These are phyloP conservation scores for Bombycilla garrulus DNA, from an alignment of 2,113 vertebrate genomes.

Conservation along the genomic window DNA sequence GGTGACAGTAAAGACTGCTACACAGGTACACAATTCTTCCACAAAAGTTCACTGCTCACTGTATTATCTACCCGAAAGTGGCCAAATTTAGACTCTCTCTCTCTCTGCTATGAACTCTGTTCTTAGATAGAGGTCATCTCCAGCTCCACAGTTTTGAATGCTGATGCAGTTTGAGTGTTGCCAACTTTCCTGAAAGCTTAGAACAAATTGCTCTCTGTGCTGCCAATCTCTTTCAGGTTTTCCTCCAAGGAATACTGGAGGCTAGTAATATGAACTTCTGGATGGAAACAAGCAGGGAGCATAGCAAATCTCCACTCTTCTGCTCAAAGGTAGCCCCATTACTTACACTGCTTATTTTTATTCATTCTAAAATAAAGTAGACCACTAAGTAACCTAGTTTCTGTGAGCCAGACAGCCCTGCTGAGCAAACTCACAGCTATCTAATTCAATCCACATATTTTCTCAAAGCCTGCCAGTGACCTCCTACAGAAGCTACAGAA, in stretches of 20 bases:
- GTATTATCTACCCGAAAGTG: not conserved
- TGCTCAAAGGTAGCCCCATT: not conserved
- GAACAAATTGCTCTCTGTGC: conserved; percentile 3
- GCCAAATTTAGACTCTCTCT: not conserved
- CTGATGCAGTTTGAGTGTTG: conserved; percentile 2
- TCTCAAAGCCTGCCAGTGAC: not conserved
- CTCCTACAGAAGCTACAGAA: not conserved
- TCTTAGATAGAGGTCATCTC: conserved; percentile 2
- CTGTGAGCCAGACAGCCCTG: not conserved
- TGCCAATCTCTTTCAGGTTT: not conserved
- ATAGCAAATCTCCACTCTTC: not conserved
- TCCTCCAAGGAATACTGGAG: conserved; percentile 23
- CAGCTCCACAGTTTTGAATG: not conserved
- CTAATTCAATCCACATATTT: not conserved
- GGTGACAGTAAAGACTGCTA: not conserved
- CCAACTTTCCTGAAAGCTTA: conserved; percentile 29
- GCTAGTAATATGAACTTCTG: not conserved
- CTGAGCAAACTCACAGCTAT: not conserved
- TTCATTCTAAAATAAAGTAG: not conserved
- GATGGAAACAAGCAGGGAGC: not conserved
- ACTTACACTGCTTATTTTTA: not conserved
- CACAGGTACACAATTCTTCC: not conserved
- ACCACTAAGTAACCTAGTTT: not conserved
- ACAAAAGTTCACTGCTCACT: not conserved
- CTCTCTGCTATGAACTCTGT: not conserved